Conservation (phyloP, 2,797 vertebrate species). For the Sparus aurata region DNA sequence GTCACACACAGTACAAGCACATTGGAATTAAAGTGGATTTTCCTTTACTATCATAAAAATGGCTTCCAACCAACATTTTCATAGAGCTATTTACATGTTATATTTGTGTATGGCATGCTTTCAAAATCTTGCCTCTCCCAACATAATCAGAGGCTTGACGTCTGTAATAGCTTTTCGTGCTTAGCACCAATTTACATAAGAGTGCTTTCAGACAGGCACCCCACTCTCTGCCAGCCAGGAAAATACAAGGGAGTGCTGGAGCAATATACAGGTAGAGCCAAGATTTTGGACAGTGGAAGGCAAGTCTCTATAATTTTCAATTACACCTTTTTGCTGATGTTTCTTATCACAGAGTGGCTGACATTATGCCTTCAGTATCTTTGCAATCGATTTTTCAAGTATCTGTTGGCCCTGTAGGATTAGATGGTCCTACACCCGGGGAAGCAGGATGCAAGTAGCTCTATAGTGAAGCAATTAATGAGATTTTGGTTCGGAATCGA, state of each 20-base stretch:
- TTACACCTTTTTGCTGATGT: conserved; percentile 69
- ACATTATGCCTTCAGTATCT: conserved; percentile 67
- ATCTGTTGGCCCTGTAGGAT: conserved; percentile 54
- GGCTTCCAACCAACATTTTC: not conserved
- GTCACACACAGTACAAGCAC: not conserved
- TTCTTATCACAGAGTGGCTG: conserved; percentile 57
- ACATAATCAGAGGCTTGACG: not conserved
- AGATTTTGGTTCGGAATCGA: conserved; percentile 74
- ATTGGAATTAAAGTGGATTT: not conserved
- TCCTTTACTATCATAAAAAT: not conserved
- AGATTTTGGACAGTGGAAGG: conserved; percentile 35
- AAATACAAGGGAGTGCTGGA: conserved; percentile 24
- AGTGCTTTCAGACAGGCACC: conserved; percentile 3
- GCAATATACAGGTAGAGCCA: conserved; percentile 29
- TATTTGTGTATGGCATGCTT: not conserved
- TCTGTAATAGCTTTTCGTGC: not conserved
- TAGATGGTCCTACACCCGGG: conserved; percentile 56
- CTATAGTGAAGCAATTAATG: conserved; percentile 72
- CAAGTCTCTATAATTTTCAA: conserved; percentile 62
- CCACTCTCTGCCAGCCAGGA: not conserved
- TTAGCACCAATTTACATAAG: conserved; percentile 14
- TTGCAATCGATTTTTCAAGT: conserved; percentile 64
- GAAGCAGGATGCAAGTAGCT: conserved; percentile 67
- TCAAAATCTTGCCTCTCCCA: too few relatives aligned
- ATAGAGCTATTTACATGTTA: not conserved